These are phyloP conservation scores for Heliconius himera DNA, from an alignment of 1,140 invertebrate genomes.

Conservation along the genomic window DNA sequence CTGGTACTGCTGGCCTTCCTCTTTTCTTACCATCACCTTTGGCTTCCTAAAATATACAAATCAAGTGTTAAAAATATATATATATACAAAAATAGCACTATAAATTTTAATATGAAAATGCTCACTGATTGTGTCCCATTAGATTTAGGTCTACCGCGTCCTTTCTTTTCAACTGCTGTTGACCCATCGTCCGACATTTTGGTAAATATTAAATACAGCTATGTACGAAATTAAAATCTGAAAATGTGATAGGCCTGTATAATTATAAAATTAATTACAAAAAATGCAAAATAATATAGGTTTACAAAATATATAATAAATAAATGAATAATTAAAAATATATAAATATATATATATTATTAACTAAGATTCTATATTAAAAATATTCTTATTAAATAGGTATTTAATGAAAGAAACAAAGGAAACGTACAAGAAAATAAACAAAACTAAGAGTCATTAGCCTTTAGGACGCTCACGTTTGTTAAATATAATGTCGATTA, in stretches of 20 bases:
- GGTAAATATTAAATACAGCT: conserved; percentile 41
- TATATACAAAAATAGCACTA: background rate
- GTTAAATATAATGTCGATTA: conserved; percentile 20
- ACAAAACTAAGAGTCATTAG: conserved; percentile 45
- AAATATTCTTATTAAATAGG: background rate
- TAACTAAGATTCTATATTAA: background rate
- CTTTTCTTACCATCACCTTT: conserved; percentile 77
- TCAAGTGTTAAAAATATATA: background rate
- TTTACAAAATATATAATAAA: background rate
- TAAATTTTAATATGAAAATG: conserved; percentile 19
- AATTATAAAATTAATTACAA: background rate
- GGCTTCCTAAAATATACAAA: conserved; percentile 57
- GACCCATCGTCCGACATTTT: conserved; percentile 81
- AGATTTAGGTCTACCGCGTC: conserved; percentile 79
- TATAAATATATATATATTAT: conserved; percentile 10
- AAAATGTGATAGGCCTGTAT: conserved; percentile 21
- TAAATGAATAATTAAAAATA: conserved; percentile 14
- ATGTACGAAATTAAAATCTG: conserved; percentile 38
- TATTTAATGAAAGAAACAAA: conserved; percentile 19
- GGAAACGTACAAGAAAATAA: conserved; percentile 39
- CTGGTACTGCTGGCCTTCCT: conserved; percentile 66
- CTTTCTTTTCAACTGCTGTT: conserved; percentile 79
- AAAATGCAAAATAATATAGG: background rate
- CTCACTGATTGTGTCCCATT: conserved; percentile 78
- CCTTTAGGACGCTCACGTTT: conserved; percentile 41